A percentile compares a stretch with the other conserved stretches of the same genome.
Evolutionary conservation across 2,797 vertebrate species (phyloP).

Genomic region (Anableps anableps): DNA sequence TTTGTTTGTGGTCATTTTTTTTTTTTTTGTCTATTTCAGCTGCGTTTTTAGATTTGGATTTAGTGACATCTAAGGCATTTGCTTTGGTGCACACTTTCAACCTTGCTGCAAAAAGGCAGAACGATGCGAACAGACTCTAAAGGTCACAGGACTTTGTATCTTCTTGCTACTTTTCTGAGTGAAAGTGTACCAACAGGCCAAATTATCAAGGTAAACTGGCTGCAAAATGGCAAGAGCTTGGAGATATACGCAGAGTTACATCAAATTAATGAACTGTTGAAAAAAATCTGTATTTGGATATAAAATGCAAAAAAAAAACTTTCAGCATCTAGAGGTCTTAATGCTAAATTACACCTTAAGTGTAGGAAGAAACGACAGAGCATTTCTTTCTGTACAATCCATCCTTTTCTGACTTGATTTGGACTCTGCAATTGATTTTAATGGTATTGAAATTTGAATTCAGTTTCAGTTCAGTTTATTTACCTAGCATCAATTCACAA

Average conservation of each 20-base stretch:
- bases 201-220: neutral
- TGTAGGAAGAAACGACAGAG: too few species aligned
- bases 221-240: neutral
- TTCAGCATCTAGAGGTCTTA: too few species aligned
- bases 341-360: too few species aligned
- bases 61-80: neutral
- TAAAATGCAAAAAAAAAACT: neutral
- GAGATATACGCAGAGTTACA: neutral
- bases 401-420: too few species aligned
- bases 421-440: too few species aligned
- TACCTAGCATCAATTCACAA: too few species aligned
- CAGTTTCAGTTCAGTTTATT: too few species aligned
- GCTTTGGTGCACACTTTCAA: neutral
- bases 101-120: neutral
- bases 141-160: too few species aligned
- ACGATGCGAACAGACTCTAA: neutral
- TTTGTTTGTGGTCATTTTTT: neutral
- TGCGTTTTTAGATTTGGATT: neutral
- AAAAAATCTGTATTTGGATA: neutral
- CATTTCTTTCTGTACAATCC: too few species aligned
- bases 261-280: neutral
- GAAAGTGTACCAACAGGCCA: neutral
- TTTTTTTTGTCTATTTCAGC: neutral
- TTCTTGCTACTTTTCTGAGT: neutral
- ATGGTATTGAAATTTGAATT: too few species aligned